A percentile compares a stretch with the other conserved stretches of the same genome.
phyloP scores from a whole-genome alignment of 2,797 vertebrate genomes.

The Zalophus californianus region DNA sequence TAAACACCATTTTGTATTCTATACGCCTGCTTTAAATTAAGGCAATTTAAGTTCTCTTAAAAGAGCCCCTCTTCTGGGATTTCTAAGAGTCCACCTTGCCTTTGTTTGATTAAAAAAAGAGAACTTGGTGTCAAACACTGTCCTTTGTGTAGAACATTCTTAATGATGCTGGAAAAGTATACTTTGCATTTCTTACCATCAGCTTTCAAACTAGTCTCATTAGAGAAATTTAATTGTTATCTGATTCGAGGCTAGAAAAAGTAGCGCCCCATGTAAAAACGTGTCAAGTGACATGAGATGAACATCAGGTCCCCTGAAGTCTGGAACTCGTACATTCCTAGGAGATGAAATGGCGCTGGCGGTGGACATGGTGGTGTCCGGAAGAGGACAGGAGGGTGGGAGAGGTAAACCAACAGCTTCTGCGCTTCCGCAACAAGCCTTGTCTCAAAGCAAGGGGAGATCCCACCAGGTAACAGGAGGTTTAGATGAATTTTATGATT shows the following conservation, averaged over 20 bases:
- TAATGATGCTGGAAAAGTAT: background rate
- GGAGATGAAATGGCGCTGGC: background rate
- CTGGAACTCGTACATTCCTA: background rate
- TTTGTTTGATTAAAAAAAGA: conserved; percentile 38
- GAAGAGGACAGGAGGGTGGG: background rate
- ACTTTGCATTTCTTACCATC: background rate
- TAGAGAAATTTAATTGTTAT: conserved; percentile 22
- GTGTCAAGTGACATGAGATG: background rate
- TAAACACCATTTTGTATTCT: conserved; percentile 76
- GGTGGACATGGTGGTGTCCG: background rate
- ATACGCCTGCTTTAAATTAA: conserved; percentile 67
- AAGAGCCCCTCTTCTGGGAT: conserved; percentile 50
- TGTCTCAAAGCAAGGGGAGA: background rate
- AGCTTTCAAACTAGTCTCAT: background rate
- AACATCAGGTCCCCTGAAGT: background rate
- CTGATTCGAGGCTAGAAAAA: background rate
- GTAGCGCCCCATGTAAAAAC: background rate
- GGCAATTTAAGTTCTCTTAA: conserved; percentile 49
- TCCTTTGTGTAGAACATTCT: background rate
- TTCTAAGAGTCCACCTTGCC: conserved; percentile 42
- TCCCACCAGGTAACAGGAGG: background rate
- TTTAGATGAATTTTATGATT: background rate
- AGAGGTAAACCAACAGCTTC: background rate
- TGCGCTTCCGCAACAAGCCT: background rate
- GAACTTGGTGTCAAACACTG: background rate